Conservation (phyloP, 2,888 invertebrate genomes). For the Pinctada fucata region DNA sequence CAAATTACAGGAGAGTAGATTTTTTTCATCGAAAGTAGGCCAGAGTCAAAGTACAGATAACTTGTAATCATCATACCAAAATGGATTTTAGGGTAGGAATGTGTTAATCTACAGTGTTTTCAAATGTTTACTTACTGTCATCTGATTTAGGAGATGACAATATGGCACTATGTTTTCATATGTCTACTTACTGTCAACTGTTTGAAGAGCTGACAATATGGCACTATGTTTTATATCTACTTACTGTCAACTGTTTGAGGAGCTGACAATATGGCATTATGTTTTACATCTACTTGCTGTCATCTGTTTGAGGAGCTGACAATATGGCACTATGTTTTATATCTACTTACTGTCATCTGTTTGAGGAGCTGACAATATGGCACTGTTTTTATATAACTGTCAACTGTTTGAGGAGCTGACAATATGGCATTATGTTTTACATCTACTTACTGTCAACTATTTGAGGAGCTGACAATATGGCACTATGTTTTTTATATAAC, state of each 20-base stretch:
- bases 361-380: constrained; percentile 98
- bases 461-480: constrained; percentile 98
- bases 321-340: constrained; percentile 99
- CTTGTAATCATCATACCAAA: no score
- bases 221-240: constrained; percentile 99
- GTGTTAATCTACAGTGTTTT: constrained; percentile 92
- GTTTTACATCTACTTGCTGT: constrained; percentile 92
- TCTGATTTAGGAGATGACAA: constrained; percentile 93
- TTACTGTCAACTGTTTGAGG: constrained; percentile 85
- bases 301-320: constrained; percentile 98
- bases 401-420: no score
- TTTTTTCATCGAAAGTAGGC: no score
- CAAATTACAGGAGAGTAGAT: no score
- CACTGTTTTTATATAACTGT: constrained; percentile 88
- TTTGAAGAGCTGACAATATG: constrained; percentile 98
- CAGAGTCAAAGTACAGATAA: no score
- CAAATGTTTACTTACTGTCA: no score
- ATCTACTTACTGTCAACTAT: constrained; percentile 95
- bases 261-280: constrained; percentile 98
- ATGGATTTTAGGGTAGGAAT: no score
- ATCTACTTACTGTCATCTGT: constrained; percentile 99
- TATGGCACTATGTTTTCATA: constrained; percentile 96
- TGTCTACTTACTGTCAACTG: constrained; percentile 94
- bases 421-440: no score
- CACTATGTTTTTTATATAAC: constrained; percentile 99